Evolutionary conservation across 2,888 invertebrate genomes (phyloP), one percentile per base, ranked within the genome.

Genomic region (Miltochrista miniata): DNA sequence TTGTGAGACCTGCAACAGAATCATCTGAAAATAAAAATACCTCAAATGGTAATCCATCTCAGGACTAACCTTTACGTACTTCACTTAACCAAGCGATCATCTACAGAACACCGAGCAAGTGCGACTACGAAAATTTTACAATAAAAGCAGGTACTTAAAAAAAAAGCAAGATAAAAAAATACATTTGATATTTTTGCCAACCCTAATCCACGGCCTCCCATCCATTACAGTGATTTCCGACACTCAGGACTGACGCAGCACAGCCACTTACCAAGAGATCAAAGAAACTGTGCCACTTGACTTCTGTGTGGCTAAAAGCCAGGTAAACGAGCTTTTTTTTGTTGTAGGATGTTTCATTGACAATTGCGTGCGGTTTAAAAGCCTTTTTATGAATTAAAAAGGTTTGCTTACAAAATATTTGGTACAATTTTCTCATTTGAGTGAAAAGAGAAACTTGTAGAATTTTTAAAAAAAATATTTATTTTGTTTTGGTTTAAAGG

Each of bases 211-310:
- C 53, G 52, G 61, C 63, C 72, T 65, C 67, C 75, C 72, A 82
- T 85, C 84, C 84, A 85, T 85, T 84, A 83, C 82, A 74, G 79
- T 79, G 84, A 83, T 85, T 85, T 85, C 84, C 83, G 79, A 77
- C 83, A 79, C 77, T 77, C 74, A 55, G 57, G 60, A 73, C 76
- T 78, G 81, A 81, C 81, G 76, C 74, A 74, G 77, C 65, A 63
- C 71, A 54, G 54, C 70, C 77, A 71, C 80, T 80, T 70, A 70
- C 72, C 65, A 51, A 61, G 68, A 72, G 81, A 83, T 84, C 84
- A 83, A 84, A 84, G 83, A 76, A 73, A 73, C 71, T 69, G 48
- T 61, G 35, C 52, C 65, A 53, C 65, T 66, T 68, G 51, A 64
- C 56, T 68, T 35, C 43, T 50, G 30, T 30, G 42, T 43, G 53